These are phyloP conservation scores for Protula sp. DNA, from an alignment of 2,888 invertebrate species.

Conservation along the genomic window DNA sequence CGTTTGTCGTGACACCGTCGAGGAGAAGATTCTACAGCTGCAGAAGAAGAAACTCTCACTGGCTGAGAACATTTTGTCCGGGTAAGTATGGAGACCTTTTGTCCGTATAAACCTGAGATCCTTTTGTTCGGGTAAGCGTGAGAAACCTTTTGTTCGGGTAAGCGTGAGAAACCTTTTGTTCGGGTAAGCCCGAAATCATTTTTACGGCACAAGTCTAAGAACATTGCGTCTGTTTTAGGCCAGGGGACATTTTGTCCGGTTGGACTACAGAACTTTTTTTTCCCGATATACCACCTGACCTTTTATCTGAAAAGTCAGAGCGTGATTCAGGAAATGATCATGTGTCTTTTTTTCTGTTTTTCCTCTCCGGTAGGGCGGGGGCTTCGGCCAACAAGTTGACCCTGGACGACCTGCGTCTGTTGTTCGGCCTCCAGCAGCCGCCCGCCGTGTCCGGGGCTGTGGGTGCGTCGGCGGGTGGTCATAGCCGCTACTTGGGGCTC, in stretches of 20 bases:
- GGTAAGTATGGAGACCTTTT: slow-evolving; percentile 56
- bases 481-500: neutral
- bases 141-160: no score
- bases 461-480: neutral
- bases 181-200: no score
- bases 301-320: no score
- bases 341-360: neutral
- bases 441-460: no score
- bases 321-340: no score
- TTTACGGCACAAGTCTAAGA: no score
- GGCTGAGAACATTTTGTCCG: slow-evolving; percentile 71
- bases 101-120: neutral
- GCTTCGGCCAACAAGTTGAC: slow-evolving; percentile 66
- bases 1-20: slow-evolving; percentile 78
- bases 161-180: no score
- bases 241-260: no score
- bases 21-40: slow-evolving; percentile 73
- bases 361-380: slow-evolving; percentile 36
- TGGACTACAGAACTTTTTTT: no score
- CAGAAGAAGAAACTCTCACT: slow-evolving; percentile 75
- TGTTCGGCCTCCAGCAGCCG: slow-evolving; percentile 48
- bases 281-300: no score
- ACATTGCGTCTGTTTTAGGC: no score
- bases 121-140: no score
- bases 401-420: slow-evolving; percentile 66